These are phyloP conservation scores for Leuciscus idus DNA, from an alignment of 2,113 vertebrate genomes.

Conservation along the genomic window DNA sequence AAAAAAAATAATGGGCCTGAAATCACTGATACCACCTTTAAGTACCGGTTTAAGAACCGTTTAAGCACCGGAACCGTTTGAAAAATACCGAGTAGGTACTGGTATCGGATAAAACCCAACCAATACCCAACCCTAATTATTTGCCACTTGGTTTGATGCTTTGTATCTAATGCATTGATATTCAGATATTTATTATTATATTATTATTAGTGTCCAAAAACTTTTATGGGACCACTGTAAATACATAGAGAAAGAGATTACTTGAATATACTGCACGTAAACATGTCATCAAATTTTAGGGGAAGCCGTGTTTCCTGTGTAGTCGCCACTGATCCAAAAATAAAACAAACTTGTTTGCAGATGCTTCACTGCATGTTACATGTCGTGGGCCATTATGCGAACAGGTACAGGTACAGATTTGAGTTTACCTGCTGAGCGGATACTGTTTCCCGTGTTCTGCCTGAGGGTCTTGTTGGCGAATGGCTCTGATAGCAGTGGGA, in stretches of 20 bases:
- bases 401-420: neutral
- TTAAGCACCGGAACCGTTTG: too few species aligned
- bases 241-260: neutral
- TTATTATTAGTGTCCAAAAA: neutral
- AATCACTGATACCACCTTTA: too few species aligned
- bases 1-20: too few species aligned
- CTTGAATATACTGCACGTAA: neutral
- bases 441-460: slow-evolving; percentile 81
- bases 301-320: neutral
- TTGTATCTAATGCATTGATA: neutral
- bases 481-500: slow-evolving; percentile 94
- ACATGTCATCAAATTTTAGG: neutral
- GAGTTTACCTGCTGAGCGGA: slow-evolving; percentile 83
- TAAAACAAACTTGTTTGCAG: neutral
- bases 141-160: neutral
- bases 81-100: too few species aligned
- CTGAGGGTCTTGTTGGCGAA: slow-evolving; percentile 92
- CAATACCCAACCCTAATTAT: too few species aligned
- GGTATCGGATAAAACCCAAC: too few species aligned
- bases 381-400: neutral
- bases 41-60: too few species aligned
- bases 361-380: neutral
- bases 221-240: neutral
- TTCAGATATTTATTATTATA: neutral
- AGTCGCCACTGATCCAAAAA: neutral